These are phyloP conservation scores for Thryonomys swinderianus DNA, from an alignment of 2,113 vertebrate species.

Conservation along the genomic window DNA sequence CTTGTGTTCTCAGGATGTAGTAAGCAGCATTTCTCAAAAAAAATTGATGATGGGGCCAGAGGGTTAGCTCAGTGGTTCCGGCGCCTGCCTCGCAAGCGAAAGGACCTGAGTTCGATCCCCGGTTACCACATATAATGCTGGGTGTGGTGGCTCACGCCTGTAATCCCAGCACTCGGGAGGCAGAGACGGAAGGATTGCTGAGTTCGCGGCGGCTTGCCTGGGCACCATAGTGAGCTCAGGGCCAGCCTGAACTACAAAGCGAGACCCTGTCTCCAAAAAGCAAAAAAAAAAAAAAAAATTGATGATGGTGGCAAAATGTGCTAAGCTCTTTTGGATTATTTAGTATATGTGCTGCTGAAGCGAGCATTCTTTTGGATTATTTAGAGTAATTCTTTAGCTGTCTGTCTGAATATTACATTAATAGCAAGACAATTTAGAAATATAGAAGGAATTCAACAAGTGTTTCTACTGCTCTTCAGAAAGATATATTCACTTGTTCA, in stretches of 20 bases:
- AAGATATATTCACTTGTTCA: conserved; percentile 29
- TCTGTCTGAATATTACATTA: conserved; percentile 54
- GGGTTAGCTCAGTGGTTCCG: too few species aligned
- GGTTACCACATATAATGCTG: too few species aligned
- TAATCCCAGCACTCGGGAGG: too few species aligned
- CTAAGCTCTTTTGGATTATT: background rate
- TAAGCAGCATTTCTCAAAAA: conserved; percentile 41
- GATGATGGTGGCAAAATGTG: background rate
- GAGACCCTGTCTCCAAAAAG: too few species aligned
- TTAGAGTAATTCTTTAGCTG: background rate
- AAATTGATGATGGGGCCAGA: conserved; percentile 1
- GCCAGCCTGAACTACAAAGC: too few species aligned
- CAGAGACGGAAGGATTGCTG: too few species aligned
- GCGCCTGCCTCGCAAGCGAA: too few species aligned
- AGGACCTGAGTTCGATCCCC: too few species aligned
- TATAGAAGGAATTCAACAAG: background rate
- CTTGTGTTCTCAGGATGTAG: background rate
- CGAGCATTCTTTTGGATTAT: background rate
- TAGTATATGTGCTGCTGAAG: too few species aligned
- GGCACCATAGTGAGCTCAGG: too few species aligned
- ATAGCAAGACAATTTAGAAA: background rate
- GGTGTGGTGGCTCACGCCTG: too few species aligned
- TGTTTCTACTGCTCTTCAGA: conserved; percentile 19
- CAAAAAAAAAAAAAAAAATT: conserved; percentile 39
- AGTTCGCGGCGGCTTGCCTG: too few species aligned